Percentiles rank a stretch among this genome's conserved stretches.
Evolutionary conservation across 2,888 invertebrate genomes (phyloP).

Genomic region (Strigamia crassipes): DNA sequence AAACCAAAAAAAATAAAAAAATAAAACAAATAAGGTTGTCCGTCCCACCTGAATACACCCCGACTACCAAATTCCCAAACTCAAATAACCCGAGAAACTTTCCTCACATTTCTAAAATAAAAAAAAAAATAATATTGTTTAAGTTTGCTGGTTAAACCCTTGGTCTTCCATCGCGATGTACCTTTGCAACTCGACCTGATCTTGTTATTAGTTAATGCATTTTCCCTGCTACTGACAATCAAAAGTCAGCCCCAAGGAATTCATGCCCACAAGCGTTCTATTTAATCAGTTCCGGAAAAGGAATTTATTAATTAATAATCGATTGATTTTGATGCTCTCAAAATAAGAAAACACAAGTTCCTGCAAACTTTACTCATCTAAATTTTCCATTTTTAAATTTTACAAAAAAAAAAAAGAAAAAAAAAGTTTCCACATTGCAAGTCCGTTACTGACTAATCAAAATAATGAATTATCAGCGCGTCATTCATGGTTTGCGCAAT

Average conservation of each 20-base stretch:
- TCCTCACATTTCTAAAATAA: no score
- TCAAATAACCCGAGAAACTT: not conserved
- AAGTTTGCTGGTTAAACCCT: not conserved
- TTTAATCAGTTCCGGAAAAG: not conserved
- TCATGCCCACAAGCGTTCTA: not conserved
- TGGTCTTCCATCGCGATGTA: not conserved
- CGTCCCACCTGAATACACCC: not conserved
- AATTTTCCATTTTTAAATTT: not conserved
- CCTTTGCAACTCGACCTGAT: not conserved
- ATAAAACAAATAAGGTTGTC: not conserved
- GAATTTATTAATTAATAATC: conserved; percentile 17
- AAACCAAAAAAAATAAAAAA: not conserved
- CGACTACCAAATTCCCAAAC: not conserved
- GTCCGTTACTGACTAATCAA: not conserved
- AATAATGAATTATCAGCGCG: not conserved
- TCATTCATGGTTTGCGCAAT: not conserved
- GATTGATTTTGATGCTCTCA: not conserved
- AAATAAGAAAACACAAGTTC: not conserved
- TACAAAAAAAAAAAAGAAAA: not conserved
- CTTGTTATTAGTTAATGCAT: conserved; percentile 27
- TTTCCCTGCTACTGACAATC: conserved; percentile 23
- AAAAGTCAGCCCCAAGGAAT: not conserved
- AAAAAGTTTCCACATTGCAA: not conserved
- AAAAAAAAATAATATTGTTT: no score
- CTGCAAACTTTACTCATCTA: not conserved